Percentiles rank a stretch among this genome's conserved stretches.
These are phyloP conservation scores for Dasyprocta punctata DNA, from an alignment of 2,113 vertebrate genomes.

Conservation along the genomic window DNA sequence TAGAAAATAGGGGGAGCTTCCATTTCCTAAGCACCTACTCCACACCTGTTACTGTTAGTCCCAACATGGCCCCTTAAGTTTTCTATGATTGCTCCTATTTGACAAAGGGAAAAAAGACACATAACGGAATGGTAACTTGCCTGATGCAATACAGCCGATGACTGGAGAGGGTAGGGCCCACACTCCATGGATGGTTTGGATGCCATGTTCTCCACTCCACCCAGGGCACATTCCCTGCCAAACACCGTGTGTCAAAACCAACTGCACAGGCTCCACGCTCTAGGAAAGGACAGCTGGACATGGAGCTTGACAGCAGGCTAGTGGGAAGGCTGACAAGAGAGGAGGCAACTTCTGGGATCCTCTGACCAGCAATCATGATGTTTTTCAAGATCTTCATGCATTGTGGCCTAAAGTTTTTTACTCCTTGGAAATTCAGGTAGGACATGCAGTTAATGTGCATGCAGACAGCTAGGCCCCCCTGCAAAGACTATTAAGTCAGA, in stretches of 20 bases:
- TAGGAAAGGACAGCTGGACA: constrained; percentile 51
- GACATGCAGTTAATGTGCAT: neutral
- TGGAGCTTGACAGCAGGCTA: neutral
- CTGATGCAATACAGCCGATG: neutral
- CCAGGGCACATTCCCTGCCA: neutral
- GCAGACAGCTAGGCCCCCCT: neutral
- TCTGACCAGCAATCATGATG: neutral
- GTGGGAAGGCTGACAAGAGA: neutral
- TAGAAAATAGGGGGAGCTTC: neutral
- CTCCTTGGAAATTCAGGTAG: rapidly evolving
- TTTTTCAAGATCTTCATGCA: neutral
- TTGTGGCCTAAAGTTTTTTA: neutral
- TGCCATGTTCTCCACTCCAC: neutral
- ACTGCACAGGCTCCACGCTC: neutral
- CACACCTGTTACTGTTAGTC: neutral
- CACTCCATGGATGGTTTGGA: neutral
- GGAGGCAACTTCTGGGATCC: neutral
- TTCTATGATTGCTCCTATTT: neutral
- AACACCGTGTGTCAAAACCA: neutral
- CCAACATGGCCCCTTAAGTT: neutral
- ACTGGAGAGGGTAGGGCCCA: neutral
- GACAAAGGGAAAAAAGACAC: neutral
- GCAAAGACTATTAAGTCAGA: neutral
- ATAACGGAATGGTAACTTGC: neutral
- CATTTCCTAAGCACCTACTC: neutral